phyloP scores from a whole-genome alignment of 2,888 invertebrate genomes.

The Pardosa pseudoannulata region DNA sequence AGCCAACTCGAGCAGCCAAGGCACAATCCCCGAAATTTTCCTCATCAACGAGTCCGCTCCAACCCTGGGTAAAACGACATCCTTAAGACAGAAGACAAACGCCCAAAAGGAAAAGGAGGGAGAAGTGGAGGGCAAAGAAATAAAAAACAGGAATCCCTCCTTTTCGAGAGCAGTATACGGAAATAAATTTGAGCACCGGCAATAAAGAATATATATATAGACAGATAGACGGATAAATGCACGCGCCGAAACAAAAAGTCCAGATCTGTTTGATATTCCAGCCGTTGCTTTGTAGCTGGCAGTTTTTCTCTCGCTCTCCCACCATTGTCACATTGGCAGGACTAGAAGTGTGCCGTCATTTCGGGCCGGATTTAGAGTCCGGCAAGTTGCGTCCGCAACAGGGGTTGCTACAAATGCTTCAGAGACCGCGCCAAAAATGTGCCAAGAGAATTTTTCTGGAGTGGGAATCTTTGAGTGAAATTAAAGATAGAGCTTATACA shows the following conservation, averaged over 20 bases:
- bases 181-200: constrained; percentile 63
- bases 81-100: constrained; percentile 39
- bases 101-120: constrained; percentile 11
- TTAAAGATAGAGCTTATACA: no score
- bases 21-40: neutral
- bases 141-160: constrained; percentile 28
- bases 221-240: constrained; percentile 66
- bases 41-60: constrained; percentile 41
- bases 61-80: constrained; percentile 51
- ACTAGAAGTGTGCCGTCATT: constrained; percentile 54
- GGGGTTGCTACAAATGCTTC: neutral
- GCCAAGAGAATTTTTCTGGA: constrained; percentile 21
- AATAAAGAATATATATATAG: constrained; percentile 66
- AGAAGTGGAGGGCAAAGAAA: neutral
- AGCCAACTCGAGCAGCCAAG: neutral
- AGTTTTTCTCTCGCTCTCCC: constrained; percentile 22
- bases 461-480: no score
- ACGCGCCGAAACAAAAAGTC: constrained; percentile 19
- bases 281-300: constrained; percentile 57
- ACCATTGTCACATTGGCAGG: constrained; percentile 50
- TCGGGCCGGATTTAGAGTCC: constrained; percentile 67
- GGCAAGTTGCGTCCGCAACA: constrained; percentile 11
- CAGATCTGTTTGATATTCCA: constrained; percentile 68
- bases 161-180: constrained; percentile 40
- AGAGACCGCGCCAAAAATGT: neutral